These are phyloP conservation scores for Macrotus californicus DNA, from an alignment of 2,113 vertebrate species.

Conservation along the genomic window DNA sequence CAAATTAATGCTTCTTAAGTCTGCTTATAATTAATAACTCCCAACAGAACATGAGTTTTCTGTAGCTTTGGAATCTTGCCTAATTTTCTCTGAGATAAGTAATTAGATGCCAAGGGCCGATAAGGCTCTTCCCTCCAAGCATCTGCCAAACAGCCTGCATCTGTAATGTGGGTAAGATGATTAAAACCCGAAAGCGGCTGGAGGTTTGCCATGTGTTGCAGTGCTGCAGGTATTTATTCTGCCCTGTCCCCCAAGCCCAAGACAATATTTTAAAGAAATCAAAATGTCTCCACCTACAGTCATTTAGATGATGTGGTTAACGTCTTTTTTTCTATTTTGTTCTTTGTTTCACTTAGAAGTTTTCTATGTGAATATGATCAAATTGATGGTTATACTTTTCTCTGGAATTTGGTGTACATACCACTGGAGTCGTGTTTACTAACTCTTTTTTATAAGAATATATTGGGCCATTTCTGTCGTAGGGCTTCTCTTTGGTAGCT, in stretches of 20 bases:
- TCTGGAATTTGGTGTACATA: background rate
- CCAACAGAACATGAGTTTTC: conserved; percentile 52
- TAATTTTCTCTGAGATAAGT: conserved; percentile 60
- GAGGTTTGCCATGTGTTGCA: conserved; percentile 28
- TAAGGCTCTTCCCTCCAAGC: conserved; percentile 42
- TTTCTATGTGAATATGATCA: background rate
- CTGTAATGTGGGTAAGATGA: conserved; percentile 45
- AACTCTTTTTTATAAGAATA: background rate
- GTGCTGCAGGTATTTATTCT: background rate
- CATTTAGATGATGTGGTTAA: background rate
- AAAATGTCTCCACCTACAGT: background rate
- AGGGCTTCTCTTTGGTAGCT: background rate
- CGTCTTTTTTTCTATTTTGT: background rate
- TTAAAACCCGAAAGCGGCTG: conserved; percentile 51
- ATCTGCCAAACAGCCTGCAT: conserved; percentile 32
- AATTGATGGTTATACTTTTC: background rate
- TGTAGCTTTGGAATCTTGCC: conserved; percentile 60
- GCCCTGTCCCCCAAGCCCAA: background rate
- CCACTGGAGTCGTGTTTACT: background rate
- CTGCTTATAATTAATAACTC: conserved; percentile 66
- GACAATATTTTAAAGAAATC: background rate
- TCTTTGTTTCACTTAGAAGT: background rate
- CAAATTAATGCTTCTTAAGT: conserved; percentile 62
- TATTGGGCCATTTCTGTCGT: background rate
- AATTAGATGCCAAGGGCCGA: conserved; percentile 50